phyloP scores from a whole-genome alignment of 1,140 invertebrate species.

The Leptopilina clavipes region DNA sequence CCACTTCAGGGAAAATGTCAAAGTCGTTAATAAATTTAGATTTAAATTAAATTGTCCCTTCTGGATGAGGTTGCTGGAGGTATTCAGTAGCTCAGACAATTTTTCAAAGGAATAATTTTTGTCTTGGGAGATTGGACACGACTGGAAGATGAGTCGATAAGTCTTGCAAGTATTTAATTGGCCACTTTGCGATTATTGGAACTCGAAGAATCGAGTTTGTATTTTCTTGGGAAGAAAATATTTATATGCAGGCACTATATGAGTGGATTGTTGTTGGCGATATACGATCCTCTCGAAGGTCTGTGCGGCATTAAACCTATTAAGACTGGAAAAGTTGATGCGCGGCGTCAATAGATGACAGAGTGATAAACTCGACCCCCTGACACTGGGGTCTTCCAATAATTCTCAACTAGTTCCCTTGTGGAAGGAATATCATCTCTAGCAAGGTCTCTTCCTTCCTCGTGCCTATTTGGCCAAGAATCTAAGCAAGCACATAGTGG shows the following conservation, averaged over 20 bases:
- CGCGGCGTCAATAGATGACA: conserved; percentile 62
- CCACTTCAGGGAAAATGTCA: too few relatives aligned
- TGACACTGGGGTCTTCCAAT: conserved; percentile 57
- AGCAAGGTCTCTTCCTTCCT: conserved; percentile 21
- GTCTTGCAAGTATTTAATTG: not conserved
- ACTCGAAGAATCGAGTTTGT: not conserved
- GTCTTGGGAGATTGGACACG: too few relatives aligned
- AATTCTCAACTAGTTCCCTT: conserved; percentile 54
- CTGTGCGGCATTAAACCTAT: conserved; percentile 69
- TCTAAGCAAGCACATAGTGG: conserved; percentile 48
- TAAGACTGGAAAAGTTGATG: conserved; percentile 58
- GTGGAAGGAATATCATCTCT: conserved; percentile 45
- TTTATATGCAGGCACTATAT: too few relatives aligned
- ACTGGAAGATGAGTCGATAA: too few relatives aligned
- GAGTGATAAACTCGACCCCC: conserved; percentile 67
- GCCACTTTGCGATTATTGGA: not conserved
- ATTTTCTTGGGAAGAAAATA: too few relatives aligned
- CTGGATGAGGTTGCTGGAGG: too few relatives aligned
- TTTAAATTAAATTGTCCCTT: too few relatives aligned
- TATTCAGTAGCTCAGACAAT: too few relatives aligned
- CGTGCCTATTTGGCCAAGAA: conserved; percentile 35
- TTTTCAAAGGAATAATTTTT: too few relatives aligned
- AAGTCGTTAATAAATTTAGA: too few relatives aligned
- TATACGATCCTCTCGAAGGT: conserved; percentile 43
- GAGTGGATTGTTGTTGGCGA: not conserved